Evolutionary conservation across 2,797 vertebrate genomes (phyloP).

Genomic region (Sebastes steindachneri): DNA sequence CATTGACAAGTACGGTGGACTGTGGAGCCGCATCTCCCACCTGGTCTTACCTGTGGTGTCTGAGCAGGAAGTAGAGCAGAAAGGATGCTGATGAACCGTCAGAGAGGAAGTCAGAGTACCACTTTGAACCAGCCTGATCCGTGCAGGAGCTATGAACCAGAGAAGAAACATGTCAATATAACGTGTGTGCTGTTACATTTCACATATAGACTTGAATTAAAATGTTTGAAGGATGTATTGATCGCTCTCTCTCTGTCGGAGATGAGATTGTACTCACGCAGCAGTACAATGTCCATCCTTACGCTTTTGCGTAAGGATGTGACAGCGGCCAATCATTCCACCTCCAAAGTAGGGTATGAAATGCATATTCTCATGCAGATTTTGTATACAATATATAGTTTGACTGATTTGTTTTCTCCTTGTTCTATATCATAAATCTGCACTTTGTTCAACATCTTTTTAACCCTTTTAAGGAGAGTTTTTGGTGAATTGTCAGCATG

Average conservation of each 20-base stretch:
- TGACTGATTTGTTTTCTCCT: not conserved
- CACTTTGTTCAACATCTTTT: constrained; percentile 4
- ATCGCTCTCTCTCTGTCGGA: not conserved
- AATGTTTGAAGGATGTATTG: not conserved
- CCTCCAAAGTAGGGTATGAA: not conserved
- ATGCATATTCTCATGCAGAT: not conserved
- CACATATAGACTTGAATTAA: not conserved
- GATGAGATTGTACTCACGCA: not conserved
- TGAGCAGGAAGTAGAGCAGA: constrained; percentile 79
- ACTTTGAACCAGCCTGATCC: not conserved
- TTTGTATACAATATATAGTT: not conserved
- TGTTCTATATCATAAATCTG: not conserved
- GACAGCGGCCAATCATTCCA: not conserved
- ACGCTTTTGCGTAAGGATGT: not conserved
- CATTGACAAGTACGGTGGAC: constrained; percentile 88
- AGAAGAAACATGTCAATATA: not conserved
- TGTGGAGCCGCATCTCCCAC: constrained; percentile 97
- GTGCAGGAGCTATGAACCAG: not conserved
- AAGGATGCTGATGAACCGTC: constrained; percentile 69
- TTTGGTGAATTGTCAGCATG: not conserved
- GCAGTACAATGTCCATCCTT: not conserved
- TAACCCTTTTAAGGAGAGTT: not conserved
- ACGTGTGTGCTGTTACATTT: not conserved
- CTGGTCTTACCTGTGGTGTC: constrained; percentile 88
- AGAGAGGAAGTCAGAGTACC: not conserved